Conservation (phyloP, 2,797 vertebrate species). For the Thripadectes ignobilis region DNA sequence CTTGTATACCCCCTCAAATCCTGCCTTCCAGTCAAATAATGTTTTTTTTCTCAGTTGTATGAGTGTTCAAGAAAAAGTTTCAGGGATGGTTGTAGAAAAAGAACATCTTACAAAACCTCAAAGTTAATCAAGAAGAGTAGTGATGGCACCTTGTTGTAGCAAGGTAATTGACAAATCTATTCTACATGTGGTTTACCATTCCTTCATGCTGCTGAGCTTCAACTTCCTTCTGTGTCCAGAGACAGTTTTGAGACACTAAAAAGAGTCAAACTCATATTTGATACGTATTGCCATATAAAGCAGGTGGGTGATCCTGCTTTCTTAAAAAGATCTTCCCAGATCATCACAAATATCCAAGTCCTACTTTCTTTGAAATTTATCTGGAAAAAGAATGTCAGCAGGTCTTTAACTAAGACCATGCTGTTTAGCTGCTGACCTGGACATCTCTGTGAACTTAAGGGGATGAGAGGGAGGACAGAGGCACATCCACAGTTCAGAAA, state of each 20-base stretch:
- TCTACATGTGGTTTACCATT: background rate
- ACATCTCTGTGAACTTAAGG: background rate
- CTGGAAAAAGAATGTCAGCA: background rate
- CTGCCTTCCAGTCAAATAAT: background rate
- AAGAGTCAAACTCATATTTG: background rate
- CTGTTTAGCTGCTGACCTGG: background rate
- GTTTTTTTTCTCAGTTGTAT: background rate
- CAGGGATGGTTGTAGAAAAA: background rate
- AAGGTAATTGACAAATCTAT: background rate
- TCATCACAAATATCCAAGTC: background rate
- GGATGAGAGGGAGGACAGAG: background rate
- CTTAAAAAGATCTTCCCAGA: background rate
- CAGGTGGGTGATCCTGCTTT: background rate
- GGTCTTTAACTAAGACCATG: background rate
- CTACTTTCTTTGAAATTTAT: background rate
- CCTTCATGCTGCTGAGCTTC: background rate
- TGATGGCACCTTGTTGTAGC: background rate
- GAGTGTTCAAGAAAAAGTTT: background rate
- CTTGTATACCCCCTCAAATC: background rate
- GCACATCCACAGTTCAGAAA: background rate
- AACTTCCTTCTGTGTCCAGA: background rate
- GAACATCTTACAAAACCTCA: background rate
- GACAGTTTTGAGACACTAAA: background rate
- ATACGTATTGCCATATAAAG: fast-evolving
- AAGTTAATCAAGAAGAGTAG: background rate